Evolutionary conservation across 2,888 invertebrate species (phyloP), one percentile per base, ranked within the genome.

Genomic region (Watsonalla cultraria): DNA sequence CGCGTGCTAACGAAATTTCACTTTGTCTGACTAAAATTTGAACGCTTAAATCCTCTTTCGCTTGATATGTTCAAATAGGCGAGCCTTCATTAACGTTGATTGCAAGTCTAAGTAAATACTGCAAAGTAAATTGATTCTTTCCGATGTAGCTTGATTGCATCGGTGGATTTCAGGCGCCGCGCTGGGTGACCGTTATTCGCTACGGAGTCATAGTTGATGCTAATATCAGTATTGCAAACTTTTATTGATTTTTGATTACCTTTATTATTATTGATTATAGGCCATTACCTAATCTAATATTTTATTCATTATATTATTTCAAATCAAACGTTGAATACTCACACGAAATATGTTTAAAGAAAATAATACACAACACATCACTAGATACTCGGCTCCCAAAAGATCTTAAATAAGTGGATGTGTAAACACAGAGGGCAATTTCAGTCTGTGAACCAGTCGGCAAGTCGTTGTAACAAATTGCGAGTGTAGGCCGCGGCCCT

Each of bases 1-100:
- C 80, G 72, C 63, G 70, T 74, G 82, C 84, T 87, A 88, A 87
- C 88, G 84, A 86, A 88, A 87, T 82, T 84, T 84, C 83, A 76
- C 71, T 74, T 71, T 69, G 69, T 70, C 63, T 51, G 58, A 69
- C 65, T 64, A 66, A 76, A 74, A 72, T 79, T 75, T 66, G 66
- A 64, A 72, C 70, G 61, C 67, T 74, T 68, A 69, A 76, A 70
- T 66, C 64, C 58, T 59, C 67, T 67, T 65, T 60, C 67, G 68
- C 65, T 70, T 74, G 70, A 70, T 76, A 70, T 76, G 76, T 68
- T 70, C 68, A 76, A 79, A 78, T 66, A 74, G 74, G 70, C 68
- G 66, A 70, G 61, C 34, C 54, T 37, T 56, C 58, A 57, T 69
- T 70, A 67, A 71, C 62, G 72, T 74, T 75, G 72, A 81, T 78